Base-by-base conservation (phyloP, 1,140 invertebrate species). In the Calliphora vicina region DNA sequence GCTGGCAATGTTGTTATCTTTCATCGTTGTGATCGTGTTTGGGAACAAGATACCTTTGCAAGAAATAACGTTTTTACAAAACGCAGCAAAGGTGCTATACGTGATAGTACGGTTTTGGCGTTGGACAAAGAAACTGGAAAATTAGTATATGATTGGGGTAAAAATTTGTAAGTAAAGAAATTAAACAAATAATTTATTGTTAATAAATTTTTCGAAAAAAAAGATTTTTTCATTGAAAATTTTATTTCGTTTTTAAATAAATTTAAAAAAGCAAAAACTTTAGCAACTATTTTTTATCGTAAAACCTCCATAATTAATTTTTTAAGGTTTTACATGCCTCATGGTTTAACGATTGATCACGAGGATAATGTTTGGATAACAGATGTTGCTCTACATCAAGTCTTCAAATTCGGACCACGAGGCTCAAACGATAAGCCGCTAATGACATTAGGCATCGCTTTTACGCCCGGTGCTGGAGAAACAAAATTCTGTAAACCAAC, bases 271-370 rank as follows among this genome's bases (percentile, higher is more conserved):
- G n/a, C n/a, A n/a, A n/a, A n/a, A n/a, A n/a, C n/a, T n/a, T n/a
- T n/a, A n/a, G n/a, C n/a, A n/a, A n/a, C n/a, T n/a, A n/a, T n/a
- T n/a, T n/a, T n/a, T n/a, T n/a, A n/a, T n/a, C n/a, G n/a, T n/a
- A n/a, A n/a, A n/a, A n/a, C n/a, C n/a, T n/a, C n/a, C n/a, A n/a
- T n/a, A n/a, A n/a, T n/a, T n/a, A n/a, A n/a, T n/a, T n/a, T n/a
- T n/a, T n/a, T n/a, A n/a, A 97, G 96, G 82, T 99, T 99, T 92
- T 98, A 96, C 88, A 92, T 99, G 89, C 98, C 98, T 0, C 98
- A 99, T 91, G 97, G 97, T 12, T 93, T 99, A 29, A 97, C 96
- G 50, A 93, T 98, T 25, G 97, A 99, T 90, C 89, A 91, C 17
- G 89, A 94, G 45, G 94, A 95, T 74, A 98, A 98, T 92, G 93